Evolutionary conservation across 2,888 invertebrate genomes (phyloP), one percentile per base, ranked within the genome.

Genomic region (Oeneis ivallda): DNA sequence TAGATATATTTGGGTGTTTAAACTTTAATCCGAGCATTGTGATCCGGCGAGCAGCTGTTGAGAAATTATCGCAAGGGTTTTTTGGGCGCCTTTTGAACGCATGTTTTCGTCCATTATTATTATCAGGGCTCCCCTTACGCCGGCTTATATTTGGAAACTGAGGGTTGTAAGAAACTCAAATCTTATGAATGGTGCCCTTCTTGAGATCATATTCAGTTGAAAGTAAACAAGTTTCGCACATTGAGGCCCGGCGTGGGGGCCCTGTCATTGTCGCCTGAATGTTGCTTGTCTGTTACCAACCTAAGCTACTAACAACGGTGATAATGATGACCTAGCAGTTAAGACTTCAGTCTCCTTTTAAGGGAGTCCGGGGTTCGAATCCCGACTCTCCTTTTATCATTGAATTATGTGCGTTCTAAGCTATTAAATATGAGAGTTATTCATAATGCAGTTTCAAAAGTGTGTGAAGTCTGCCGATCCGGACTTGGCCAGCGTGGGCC

Each of bases 11-110:
- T 76, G 34, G 61, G 79, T 83, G 78, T 81, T 82, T 89, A 89
- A 89, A 89, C 88, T 84, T 87, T 89, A 89, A 89, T 89, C 89
- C 84, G 70, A 76, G 83, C 78, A 86, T 90, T 89, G 88, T 90
- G 79, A 79, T 77, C 69, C 62, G 71, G 73, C 76, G 81, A 26
- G 90, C 91, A 90, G 91, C 90, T 91, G 89, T 85, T 84, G 76
- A 74, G 73, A 79, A 79, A 82, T 82, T 75, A 83, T 79, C 79
- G 85, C 80, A 85, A 88, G 90, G 88, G 88, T 87, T 88, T 70
- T 60, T 86, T 81, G 79, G 80, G 81, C 79, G 85, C 78, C 86
- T 87, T 86, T 88, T 83, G 79, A 66, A 85, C 79, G 81, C 82
- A 74, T 83, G 81, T 82, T 84, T 85, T 84, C 79, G 79, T 81